Evolutionary conservation across 2,797 vertebrate species (phyloP).

Genomic region (Myotis vivesi): DNA sequence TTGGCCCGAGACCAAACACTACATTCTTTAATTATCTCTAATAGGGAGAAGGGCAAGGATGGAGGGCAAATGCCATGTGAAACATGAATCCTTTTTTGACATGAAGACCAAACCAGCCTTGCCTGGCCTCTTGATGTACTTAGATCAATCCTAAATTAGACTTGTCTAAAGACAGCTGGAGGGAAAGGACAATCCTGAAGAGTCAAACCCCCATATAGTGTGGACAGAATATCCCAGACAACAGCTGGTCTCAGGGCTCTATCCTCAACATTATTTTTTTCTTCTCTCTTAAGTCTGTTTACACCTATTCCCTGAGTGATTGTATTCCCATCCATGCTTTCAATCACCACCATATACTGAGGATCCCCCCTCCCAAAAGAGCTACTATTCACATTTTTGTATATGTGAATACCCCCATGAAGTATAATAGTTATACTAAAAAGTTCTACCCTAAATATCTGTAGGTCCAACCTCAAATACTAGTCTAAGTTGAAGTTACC

Average conservation of each 20-base stretch:
- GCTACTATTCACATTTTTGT: neutral
- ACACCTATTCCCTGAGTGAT: neutral
- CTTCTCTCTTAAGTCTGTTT: constrained; percentile 7
- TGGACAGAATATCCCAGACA: neutral
- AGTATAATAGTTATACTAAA: neutral
- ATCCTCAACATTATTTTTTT: neutral
- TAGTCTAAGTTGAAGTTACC: constrained; percentile 12
- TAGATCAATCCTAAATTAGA: neutral
- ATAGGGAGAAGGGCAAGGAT: neutral
- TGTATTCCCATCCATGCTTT: constrained; percentile 4
- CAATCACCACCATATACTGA: neutral
- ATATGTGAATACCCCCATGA: neutral
- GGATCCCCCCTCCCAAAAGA: neutral
- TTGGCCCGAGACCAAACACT: neutral
- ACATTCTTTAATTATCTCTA: constrained; percentile 5
- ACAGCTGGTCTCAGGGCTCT: neutral
- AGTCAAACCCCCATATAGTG: neutral
- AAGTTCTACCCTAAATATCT: neutral
- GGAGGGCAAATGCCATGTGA: neutral
- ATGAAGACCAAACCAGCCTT: neutral
- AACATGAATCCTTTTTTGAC: neutral
- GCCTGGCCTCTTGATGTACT: neutral
- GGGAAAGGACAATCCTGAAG: neutral
- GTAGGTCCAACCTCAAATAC: neutral
- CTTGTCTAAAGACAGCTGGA: neutral